phyloP scores from a whole-genome alignment of 2,888 invertebrate genomes.

The Congeria kusceri region DNA sequence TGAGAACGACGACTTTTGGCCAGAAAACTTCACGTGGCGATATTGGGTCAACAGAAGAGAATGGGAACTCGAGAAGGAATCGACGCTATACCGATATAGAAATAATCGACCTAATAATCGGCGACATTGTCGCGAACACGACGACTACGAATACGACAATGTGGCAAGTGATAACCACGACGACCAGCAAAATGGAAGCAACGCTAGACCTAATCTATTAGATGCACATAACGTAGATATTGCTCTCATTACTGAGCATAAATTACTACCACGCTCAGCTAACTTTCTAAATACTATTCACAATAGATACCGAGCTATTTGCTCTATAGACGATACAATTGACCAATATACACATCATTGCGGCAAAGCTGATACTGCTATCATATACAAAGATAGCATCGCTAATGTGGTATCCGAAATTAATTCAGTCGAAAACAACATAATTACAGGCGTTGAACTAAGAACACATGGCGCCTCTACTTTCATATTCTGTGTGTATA shows the following conservation, averaged over 20 bases:
- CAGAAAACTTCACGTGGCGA: background rate
- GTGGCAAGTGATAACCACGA: too few relatives aligned
- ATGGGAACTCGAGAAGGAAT: too few relatives aligned
- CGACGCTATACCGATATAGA: too few relatives aligned
- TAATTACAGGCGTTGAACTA: background rate
- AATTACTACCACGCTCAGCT: background rate
- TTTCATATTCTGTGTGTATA: background rate
- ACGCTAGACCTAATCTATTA: background rate
- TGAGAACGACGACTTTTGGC: background rate
- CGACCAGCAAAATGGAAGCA: background rate
- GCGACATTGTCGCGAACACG: background rate
- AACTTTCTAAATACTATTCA: background rate
- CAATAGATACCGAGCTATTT: background rate
- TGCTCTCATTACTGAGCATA: slow-evolving; percentile 9
- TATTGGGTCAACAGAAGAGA: too few relatives aligned
- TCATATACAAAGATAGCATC: background rate
- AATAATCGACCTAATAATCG: background rate
- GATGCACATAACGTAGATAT: background rate
- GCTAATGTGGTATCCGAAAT: background rate
- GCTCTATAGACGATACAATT: too few relatives aligned
- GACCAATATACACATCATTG: background rate
- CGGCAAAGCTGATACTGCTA: background rate
- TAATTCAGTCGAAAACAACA: background rate
- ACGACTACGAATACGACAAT: too few relatives aligned
- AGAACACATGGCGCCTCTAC: background rate